Conservation (phyloP, 2,113 vertebrate genomes). For the Carlito syrichta region DNA sequence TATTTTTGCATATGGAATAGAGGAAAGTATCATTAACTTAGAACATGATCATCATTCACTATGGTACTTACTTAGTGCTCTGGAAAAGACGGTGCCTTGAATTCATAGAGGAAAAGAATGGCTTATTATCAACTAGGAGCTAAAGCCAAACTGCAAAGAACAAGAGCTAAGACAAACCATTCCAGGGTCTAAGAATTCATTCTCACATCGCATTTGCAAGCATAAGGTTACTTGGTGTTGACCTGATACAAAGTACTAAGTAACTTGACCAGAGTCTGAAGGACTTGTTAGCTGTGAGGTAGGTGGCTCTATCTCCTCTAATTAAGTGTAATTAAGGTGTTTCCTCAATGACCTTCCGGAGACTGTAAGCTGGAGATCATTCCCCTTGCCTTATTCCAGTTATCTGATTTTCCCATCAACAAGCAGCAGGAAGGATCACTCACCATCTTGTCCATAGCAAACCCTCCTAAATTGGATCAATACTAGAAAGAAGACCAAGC, state of each 20-base stretch:
- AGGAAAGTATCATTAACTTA: constrained; percentile 34
- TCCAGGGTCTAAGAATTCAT: neutral
- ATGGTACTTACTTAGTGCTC: neutral
- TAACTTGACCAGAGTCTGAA: too few relatives aligned
- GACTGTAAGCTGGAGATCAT: neutral
- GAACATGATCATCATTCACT: neutral
- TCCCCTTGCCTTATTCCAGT: neutral
- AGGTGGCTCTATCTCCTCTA: neutral
- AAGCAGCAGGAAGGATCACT: neutral
- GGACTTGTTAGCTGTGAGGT: neutral
- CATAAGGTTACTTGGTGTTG: neutral
- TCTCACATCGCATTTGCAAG: neutral
- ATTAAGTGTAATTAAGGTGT: neutral
- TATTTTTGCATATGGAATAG: neutral
- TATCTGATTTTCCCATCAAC: neutral
- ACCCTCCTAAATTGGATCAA: neutral
- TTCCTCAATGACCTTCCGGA: neutral
- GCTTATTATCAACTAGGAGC: neutral
- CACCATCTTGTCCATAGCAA: neutral
- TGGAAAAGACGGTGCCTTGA: neutral
- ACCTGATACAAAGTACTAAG: neutral
- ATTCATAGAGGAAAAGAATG: neutral
- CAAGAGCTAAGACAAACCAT: too few relatives aligned
- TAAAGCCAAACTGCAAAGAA: neutral
- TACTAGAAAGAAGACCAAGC: neutral